Evolutionary conservation across 2,113 vertebrate species (phyloP).

Genomic region (Stigmatopora nigra): DNA sequence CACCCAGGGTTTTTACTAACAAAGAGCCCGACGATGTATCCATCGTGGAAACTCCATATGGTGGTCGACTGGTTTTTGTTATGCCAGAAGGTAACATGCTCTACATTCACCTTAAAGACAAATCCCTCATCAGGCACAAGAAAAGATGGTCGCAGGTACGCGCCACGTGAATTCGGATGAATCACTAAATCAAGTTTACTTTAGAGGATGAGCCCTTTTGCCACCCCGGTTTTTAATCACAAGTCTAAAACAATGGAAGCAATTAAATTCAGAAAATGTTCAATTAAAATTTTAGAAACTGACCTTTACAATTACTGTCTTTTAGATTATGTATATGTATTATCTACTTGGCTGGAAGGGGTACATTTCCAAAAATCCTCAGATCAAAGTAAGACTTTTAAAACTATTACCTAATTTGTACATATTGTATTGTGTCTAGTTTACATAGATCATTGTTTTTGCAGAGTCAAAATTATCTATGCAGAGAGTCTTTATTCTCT

Average conservation of each 20-base stretch:
- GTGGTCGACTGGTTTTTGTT: conserved; percentile 68
- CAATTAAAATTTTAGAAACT: neutral
- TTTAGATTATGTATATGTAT: conserved; percentile 78
- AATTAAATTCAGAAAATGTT: neutral
- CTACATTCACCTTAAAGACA: conserved; percentile 74
- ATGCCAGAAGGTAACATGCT: conserved; percentile 75
- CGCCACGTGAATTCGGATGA: neutral
- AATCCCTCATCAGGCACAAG: conserved; percentile 69
- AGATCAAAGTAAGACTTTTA: conserved; percentile 50
- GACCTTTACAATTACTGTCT: conserved; percentile 13
- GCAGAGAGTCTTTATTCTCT: conserved; percentile 62
- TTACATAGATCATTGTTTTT: neutral
- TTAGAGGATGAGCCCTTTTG: too few relatives aligned
- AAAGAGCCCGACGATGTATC: conserved; percentile 73
- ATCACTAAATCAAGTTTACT: neutral
- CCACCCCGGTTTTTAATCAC: neutral
- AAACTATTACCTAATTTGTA: neutral
- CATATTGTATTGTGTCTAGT: neutral
- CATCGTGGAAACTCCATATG: conserved; percentile 69
- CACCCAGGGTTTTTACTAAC: conserved; percentile 67
- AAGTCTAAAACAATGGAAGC: neutral
- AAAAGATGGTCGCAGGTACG: conserved; percentile 78
- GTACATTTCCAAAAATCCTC: conserved; percentile 66
- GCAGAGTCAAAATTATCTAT: conserved; percentile 48
- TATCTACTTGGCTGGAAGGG: conserved; percentile 78